Percentiles rank a stretch among this genome's conserved stretches.
phyloP scores from a whole-genome alignment of 2,888 invertebrate genomes.

The Acronicta aceris region DNA sequence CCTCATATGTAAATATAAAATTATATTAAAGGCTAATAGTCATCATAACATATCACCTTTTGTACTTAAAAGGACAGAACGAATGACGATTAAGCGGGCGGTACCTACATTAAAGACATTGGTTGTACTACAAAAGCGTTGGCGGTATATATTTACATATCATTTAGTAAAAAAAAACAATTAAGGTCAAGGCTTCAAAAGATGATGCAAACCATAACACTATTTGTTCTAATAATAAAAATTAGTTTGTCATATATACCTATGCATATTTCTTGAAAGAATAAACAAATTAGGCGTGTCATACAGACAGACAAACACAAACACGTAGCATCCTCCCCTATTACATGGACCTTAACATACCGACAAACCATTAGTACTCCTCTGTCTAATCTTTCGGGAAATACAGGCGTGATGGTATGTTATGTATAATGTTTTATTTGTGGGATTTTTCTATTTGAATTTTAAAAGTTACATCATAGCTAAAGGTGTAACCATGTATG shows the following conservation, averaged over 20 bases:
- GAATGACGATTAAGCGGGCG: constrained; percentile 17
- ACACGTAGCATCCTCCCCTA: too few species aligned
- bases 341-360: too few species aligned
- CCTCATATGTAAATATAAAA: constrained; percentile 7
- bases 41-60: constrained; percentile 4
- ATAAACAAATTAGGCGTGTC: too few species aligned
- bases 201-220: constrained; percentile 53
- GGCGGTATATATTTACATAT: constrained; percentile 76
- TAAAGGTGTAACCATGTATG: too few species aligned
- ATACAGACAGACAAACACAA: too few species aligned
- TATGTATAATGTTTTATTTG: too few species aligned
- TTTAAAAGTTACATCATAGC: too few species aligned
- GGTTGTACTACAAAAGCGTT: constrained; percentile 64
- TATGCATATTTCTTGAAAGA: too few species aligned
- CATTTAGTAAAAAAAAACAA: constrained; percentile 65
- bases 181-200: constrained; percentile 77
- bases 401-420: too few species aligned
- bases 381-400: too few species aligned
- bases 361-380: too few species aligned
- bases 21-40: constrained; percentile 6
- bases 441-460: too few species aligned
- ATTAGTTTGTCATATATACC: neutral
- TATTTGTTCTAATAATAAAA: constrained; percentile 18
- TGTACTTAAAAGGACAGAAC: constrained; percentile 31
- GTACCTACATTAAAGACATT: constrained; percentile 43